phyloP scores from a whole-genome alignment of 2,888 invertebrate genomes.

The Globia sparganii region DNA sequence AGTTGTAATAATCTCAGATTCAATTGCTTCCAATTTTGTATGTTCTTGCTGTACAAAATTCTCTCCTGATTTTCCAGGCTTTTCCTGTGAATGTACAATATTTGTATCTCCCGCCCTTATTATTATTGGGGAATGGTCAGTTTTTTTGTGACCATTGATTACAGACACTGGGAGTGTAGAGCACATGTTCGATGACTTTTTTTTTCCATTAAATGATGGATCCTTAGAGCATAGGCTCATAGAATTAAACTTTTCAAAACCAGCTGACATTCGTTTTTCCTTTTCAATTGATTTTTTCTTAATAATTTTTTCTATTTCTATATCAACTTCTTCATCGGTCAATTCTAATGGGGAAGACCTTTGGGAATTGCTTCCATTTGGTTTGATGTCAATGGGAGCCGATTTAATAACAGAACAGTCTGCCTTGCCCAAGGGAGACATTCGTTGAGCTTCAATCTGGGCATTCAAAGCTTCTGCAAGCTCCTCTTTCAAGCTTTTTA shows the following conservation, averaged over 20 bases:
- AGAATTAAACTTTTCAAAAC: constrained; percentile 71
- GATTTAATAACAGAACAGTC: constrained; percentile 90
- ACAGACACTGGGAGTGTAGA: constrained; percentile 74
- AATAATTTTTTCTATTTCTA: constrained; percentile 92
- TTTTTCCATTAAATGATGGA: constrained; percentile 74
- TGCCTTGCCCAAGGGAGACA: constrained; percentile 86
- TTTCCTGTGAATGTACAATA: constrained; percentile 70
- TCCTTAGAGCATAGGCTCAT: constrained; percentile 71
- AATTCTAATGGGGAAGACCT: constrained; percentile 90
- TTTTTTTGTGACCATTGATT: constrained; percentile 71
- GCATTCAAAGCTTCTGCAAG: constrained; percentile 86
- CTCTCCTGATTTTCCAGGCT: constrained; percentile 70
- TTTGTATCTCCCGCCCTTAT: constrained; percentile 70
- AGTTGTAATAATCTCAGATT: constrained; percentile 72
- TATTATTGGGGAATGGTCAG: constrained; percentile 69
- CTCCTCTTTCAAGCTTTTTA: constrained; percentile 87
- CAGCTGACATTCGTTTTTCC: constrained; percentile 82
- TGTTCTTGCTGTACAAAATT: constrained; percentile 72
- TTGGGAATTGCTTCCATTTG: constrained; percentile 88
- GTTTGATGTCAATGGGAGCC: constrained; percentile 92
- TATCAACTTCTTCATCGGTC: constrained; percentile 92
- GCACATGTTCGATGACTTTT: constrained; percentile 69
- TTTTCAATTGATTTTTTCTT: constrained; percentile 89
- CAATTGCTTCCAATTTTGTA: constrained; percentile 73
- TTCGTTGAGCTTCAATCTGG: constrained; percentile 81